Base-by-base conservation (phyloP, 2,888 invertebrate genomes). In the Standfussiana lucernea region DNA sequence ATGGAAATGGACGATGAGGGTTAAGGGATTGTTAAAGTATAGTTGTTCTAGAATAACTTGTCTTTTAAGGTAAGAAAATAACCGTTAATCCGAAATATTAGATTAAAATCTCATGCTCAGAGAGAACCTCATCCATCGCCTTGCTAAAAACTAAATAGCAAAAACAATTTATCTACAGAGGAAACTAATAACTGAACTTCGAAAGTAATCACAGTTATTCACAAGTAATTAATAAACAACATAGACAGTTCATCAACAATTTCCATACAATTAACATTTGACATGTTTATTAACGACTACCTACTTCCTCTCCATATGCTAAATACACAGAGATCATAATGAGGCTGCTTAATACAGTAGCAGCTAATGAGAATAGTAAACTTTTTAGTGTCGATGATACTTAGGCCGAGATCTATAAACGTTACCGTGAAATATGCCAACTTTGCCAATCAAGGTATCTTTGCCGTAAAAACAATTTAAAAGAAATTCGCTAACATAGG, bases 191-290 rank as follows among this genome's bases (percentile, higher is more conserved):
- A 40, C 28, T 24, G 15, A 72, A 21, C 10, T 53, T 24, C 18
- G 1, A 45, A 66, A 42, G 21, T 28, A 15, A 37, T 37, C 24
- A 32, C 10, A 72, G 3, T n/a, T 3, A 35, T 21, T 15, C 32
- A 13, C 15, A 64, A 80, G 47, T 59, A 66, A 59, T 81, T 59
- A 62, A n/a, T 72, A 80, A 21, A 70, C 59, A 77, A 83, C 75
- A 73, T 47, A 80, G 62, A n/a, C 32, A 78, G 74, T 56, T 80
- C 65, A 56, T 88, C 71, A 83, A 88, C 84, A 76, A 71, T 91
- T 90, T 87, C 84, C 86, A 87, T 90, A 91, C 90, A 92, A 94
- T 94, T 93, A 93, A 91, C 89, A 89, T 90, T n/a, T 90, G 92
- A 91, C 85, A 88, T 87, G 89, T 91, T 91, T 92, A 92, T 92